These are phyloP conservation scores for Drosophila sulfurigaster DNA, from an alignment of 1,140 invertebrate species.

Conservation along the genomic window DNA sequence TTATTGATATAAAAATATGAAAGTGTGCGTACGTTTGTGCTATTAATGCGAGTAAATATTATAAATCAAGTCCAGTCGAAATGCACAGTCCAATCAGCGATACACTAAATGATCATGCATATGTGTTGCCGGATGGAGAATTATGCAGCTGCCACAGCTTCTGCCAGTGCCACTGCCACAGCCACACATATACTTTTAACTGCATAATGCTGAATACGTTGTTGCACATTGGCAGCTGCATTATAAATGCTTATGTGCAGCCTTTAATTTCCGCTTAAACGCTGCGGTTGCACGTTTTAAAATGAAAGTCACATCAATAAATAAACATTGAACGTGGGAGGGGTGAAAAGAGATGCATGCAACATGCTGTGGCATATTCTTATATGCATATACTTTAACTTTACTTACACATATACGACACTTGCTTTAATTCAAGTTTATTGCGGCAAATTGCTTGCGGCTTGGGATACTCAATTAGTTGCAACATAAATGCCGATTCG, in stretches of 20 bases:
- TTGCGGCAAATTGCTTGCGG: slow-evolving; percentile 39
- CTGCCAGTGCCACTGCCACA: not conserved
- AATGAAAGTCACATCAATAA: slow-evolving; percentile 74
- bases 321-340: slow-evolving; percentile 41
- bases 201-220: not conserved
- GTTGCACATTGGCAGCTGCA: slow-evolving; percentile 14
- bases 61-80: slow-evolving; percentile 42
- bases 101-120: slow-evolving; percentile 29
- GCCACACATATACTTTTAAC: not conserved
- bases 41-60: slow-evolving; percentile 19
- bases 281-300: slow-evolving; percentile 59
- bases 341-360: slow-evolving; percentile 8
- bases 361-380: not conserved
- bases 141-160: not conserved
- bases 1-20: slow-evolving; percentile 23
- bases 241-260: slow-evolving; percentile 46
- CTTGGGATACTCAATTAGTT: slow-evolving; percentile 32
- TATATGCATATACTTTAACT: not conserved
- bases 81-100: slow-evolving; percentile 24
- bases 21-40: not conserved
- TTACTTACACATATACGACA: slow-evolving; percentile 28
- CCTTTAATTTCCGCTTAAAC: slow-evolving; percentile 77
- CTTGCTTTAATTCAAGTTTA: slow-evolving; percentile 70
- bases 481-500: not conserved
- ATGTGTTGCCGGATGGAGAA: not conserved